Base-by-base conservation (phyloP, 1,140 invertebrate species). In the Mycetomoellerius zeteki region DNA sequence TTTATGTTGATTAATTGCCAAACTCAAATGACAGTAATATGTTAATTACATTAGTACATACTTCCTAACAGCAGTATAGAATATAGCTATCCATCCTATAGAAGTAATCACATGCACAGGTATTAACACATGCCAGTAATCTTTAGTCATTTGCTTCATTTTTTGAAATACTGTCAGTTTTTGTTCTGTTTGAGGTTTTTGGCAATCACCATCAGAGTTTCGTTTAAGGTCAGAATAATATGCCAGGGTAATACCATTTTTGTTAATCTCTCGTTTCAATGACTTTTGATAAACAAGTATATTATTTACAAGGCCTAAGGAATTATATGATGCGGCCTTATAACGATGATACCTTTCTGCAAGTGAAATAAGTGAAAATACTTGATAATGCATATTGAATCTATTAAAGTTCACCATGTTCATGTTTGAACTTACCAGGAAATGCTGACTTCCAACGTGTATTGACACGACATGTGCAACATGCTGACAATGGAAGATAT, bases 41-140 rank as follows among this genome's bases (percentile, higher is more conserved):
- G 1, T 33, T 7, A 65, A 12, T 37, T 64, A 14, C 12, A 30
- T 19, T 65, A n/a, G 12, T 52, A 72, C 80, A 94, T 96, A 99
- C 98, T 98, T 98, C 95, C 97, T 97, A n/a, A 98, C 97, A 89
- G 97, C 94, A 93, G 98, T 97, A 95, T 99, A 99, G 95, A 99
- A 99, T 21, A 96, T 94, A 14, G 97, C 97, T 94, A 97, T 97
- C 98, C 99, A 99, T 84, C 97, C 96, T 76, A 96, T 94, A 1
- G 98, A 99, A 14, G 98, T 99, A 7, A 97, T 96, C 77, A 98
- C 91, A 95, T 99, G 99, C 0, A 99, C 98, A 47, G 98, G 98
- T 80, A 99, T 95, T 52, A 99, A 93, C 81, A 99, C 97, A 95
- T 99, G 99, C 98, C 99, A 99, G 95, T 99, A 99, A 93, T 99